Percentiles rank a stretch among this genome's conserved stretches.
These are phyloP conservation scores for Sinelater perroti DNA, from an alignment of 2,888 invertebrate genomes.

Conservation along the genomic window DNA sequence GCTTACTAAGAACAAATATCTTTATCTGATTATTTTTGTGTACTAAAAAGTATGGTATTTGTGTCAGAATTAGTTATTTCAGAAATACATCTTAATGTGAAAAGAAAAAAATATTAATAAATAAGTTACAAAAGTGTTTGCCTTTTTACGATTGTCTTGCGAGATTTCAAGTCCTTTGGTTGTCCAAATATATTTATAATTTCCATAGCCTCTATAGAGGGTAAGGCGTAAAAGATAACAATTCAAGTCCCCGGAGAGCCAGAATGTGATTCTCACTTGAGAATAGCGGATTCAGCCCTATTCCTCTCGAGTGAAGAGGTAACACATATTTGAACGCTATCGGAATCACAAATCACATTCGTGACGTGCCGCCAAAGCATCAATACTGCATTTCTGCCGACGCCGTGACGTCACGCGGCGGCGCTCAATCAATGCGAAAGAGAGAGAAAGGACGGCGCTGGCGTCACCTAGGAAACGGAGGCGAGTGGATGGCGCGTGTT, in stretches of 20 bases:
- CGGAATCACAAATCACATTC: conserved; percentile 42
- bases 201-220: background rate
- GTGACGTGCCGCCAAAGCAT: conserved; percentile 38
- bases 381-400: conserved; percentile 40
- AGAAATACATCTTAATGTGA: background rate
- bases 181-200: conserved; percentile 3
- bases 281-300: conserved; percentile 31
- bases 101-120: background rate
- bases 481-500: conserved; percentile 37
- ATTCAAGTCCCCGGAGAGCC: conserved; percentile 12
- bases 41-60: background rate
- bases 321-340: conserved; percentile 41
- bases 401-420: conserved; percentile 40
- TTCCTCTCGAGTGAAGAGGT: conserved; percentile 36
- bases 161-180: no score
- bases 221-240: conserved; percentile 18
- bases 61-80: background rate
- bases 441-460: conserved; percentile 31
- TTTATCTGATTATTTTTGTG: background rate
- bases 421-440: conserved; percentile 38
- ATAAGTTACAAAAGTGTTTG: background rate
- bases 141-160: no score
- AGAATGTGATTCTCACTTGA: conserved; percentile 29
- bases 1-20: no score
- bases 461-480: conserved; percentile 33